Conservation (phyloP, 2,113 vertebrate genomes). For the Cariama cristata region DNA sequence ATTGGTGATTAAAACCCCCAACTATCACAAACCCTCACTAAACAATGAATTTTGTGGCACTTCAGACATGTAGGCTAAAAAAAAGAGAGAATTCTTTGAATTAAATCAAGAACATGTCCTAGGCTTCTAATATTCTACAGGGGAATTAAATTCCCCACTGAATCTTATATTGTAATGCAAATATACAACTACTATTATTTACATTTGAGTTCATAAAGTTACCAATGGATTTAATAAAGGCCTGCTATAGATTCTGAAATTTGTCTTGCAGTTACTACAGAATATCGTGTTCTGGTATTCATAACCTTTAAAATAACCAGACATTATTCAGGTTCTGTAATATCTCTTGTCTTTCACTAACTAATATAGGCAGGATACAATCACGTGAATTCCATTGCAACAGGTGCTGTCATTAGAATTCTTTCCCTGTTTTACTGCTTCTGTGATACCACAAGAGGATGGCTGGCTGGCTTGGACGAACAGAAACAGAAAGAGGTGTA, state of each 20-base stretch:
- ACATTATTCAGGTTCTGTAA: not conserved
- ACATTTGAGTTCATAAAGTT: not conserved
- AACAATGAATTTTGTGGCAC: not conserved
- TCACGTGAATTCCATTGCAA: not conserved
- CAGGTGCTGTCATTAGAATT: not conserved
- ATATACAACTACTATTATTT: not conserved
- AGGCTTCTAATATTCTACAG: not conserved
- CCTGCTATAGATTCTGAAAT: not conserved
- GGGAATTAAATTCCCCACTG: not conserved
- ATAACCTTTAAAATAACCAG: not conserved
- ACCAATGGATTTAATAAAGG: not conserved
- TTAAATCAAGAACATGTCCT: not conserved
- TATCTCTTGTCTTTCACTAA: not conserved
- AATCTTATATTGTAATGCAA: not conserved
- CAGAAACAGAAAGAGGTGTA: not conserved
- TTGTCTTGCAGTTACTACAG: not conserved
- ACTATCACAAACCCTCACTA: not conserved
- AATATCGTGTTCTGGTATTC: not conserved
- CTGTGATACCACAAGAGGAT: slow-evolving; percentile 61
- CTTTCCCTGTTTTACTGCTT: not conserved
- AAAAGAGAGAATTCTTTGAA: not conserved
- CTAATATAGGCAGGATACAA: not conserved
- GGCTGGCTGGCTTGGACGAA: not conserved
- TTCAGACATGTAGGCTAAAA: not conserved
- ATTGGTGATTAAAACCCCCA: not conserved